Base-by-base conservation (phyloP, 2,113 vertebrate species). In the Gnathonemus longibarbis region DNA sequence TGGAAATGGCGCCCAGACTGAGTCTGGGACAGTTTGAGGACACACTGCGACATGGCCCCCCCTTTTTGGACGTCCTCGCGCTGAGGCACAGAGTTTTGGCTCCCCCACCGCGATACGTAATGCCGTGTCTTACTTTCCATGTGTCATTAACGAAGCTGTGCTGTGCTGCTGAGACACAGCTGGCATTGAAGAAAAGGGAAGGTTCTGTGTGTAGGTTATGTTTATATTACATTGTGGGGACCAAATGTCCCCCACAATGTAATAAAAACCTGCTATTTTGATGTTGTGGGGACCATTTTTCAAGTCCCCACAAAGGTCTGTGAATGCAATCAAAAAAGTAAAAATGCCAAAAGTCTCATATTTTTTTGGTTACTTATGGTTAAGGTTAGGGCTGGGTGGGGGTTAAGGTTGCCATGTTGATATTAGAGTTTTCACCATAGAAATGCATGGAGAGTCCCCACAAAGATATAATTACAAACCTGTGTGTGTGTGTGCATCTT, bases 111-210 rank as follows among this genome's bases (percentile, higher is more conserved):
- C 17, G 53, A 90, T 90, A 89, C 88, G 70, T 90, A 91, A 90
- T 90, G 90, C 90, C 89, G 92, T 94, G 94, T 96, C 97, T 95
- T 94, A 96, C 96, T 97, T 96, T 97, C 95, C 96, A 95, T 94
- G 94, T 95, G 92, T 94, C 95, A 95, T 96, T 96, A 96, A 94
- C 94, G 93, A 93, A 92, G 94, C 95, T 24, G 93, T 96, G 94
- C 93, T 96, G 93, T 96, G 94, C 93, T 96, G 93, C 88, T 91
- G 91, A 93, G 94, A 94, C 90, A 91, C 93, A 93, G 90, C 93
- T 95, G 95, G 93, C 94, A 95, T 93, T 85, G 92, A 95, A 92
- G 89, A 93, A 95, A 95, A 94, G 91, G 94, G 88, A 92, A 93
- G 91, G 90, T 91, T 92, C 89, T 91, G 88, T 90, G 87, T 90